Base-by-base conservation (phyloP, 2,113 vertebrate species). In the mouse (Mus musculus) region DNA sequence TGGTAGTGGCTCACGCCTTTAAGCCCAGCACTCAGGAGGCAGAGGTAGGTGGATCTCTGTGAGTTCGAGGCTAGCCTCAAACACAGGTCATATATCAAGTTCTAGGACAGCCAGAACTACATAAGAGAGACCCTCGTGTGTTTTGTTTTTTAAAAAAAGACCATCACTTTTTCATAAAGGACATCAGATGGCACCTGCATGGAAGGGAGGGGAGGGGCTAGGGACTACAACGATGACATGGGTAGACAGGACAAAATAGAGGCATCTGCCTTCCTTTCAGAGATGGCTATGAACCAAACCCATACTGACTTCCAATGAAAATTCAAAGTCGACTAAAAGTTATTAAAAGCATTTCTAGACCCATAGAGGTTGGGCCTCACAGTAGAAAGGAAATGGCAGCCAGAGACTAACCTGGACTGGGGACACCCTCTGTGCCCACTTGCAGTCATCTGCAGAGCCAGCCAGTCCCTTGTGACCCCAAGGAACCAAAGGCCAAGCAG, bases 381-480 rank as follows among this genome's bases (percentile, higher is more conserved):
- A 1, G n/a, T 0, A 13, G 22, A 20, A 77, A 52, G 22, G 26
- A 88, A 94, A 65, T 2, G 14, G 69, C 22, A 61, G 2, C 8
- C 5, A 1, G 9, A 0, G 30, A 39, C 7, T 42, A 9, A 78
- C 91, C 36, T 59, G 13, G 39, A 7, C 28, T 6, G 9, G 39
- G 3, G 67, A 56, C 10, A 12, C n/a, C 11, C n/a, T 24, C 17
- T 4, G 20, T 9, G 72, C 24, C n/a, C 3, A 14, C 13, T 12
- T 12, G 26, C 36, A 42, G 61, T 52, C 33, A 52, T 52, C 63
- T 24, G 36, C 20, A 33, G 46, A 19, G 54, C 9, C 0, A 0
- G 4, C 54, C 13, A 39, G 46, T 30, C 1, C 30, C 42, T 78
- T n/a, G 6, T 61, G 14, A 22, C 13, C 4, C 0, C 3, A 17